phyloP scores from a whole-genome alignment of 2,888 invertebrate species.

The Mechanitis messenoides region DNA sequence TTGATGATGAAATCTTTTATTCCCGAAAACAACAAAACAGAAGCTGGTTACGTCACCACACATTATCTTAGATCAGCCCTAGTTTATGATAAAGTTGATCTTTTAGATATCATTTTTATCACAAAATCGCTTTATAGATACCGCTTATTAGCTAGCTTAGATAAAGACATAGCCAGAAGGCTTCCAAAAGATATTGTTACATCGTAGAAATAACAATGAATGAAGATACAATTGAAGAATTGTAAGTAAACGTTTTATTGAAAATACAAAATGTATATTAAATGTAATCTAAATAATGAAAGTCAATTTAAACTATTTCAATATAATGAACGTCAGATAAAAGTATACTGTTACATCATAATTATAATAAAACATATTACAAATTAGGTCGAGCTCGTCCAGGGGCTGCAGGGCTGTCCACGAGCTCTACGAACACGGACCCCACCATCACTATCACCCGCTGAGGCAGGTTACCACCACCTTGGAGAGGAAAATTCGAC shows the following conservation, averaged over 20 bases:
- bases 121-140: slow-evolving; percentile 19
- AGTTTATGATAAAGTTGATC: slow-evolving; percentile 22
- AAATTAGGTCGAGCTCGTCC: background rate
- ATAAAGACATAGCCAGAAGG: background rate
- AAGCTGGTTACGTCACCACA: slow-evolving; percentile 12
- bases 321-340: too few species aligned
- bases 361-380: background rate
- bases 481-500: slow-evolving; percentile 53
- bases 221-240: slow-evolving; percentile 49
- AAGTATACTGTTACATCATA: too few species aligned
- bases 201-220: slow-evolving; percentile 38
- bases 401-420: too few species aligned
- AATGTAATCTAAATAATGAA: background rate
- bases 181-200: too few species aligned
- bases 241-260: slow-evolving; percentile 37
- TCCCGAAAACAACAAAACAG: slow-evolving; percentile 6
- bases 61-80: slow-evolving; percentile 24
- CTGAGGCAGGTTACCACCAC: slow-evolving; percentile 47
- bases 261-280: slow-evolving; percentile 6
- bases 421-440: slow-evolving; percentile 41
- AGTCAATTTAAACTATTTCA: background rate
- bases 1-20: background rate
- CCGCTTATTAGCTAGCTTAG: slow-evolving; percentile 16
- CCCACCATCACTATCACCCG: slow-evolving; percentile 48
- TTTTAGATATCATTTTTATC: slow-evolving; percentile 18